Base-by-base conservation (phyloP, 2,888 invertebrate genomes). In the Clepsis dumicolana region DNA sequence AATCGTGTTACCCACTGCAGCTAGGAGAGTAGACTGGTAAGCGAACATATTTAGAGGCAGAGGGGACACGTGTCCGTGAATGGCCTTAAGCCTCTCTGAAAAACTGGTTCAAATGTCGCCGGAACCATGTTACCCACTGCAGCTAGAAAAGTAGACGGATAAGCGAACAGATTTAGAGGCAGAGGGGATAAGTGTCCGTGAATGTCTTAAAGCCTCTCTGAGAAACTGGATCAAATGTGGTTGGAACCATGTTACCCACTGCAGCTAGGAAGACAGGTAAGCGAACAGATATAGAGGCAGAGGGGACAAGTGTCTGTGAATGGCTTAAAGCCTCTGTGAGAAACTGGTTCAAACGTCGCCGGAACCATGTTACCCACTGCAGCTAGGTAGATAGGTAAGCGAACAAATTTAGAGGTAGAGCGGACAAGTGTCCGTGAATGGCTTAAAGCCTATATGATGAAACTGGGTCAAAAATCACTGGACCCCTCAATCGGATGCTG, bases 31-130 rank as follows among this genome's bases (percentile, higher is more conserved):
- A 61, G 18, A 61, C 60, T n/a, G n/a, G n/a, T n/a, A n/a, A 61
- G 10, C 18, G 27, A 16, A 18, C 27, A 3, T 44, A 61, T 5
- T 12, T 21, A 3, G 4, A 14, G 3, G 1, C 29, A 61, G 60
- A 48, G 7, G 29, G 8, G 18, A 48, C 38, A n/a, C 2, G 12
- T 5, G 35, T 38, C 5, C n/a, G n/a, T n/a, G 1, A 14, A 14
- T n/a, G n/a, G n/a, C n/a, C n/a, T 14, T 1, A n/a, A 38, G 38
- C n/a, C 38, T 38, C 38, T 38, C 4, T 38, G 38, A 38, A n/a
- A 4, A n/a, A n/a, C 14, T 38, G 4, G 14, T 4, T 38, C 81
- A 80, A 79, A 80, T 80, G 77, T 75, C 76, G 75, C 70, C 73
- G 75, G 76, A 73, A 63, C 73, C 75, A 73, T 74, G 73, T 75